Evolutionary conservation across 2,888 invertebrate genomes (phyloP).

Genomic region (Megalurothrips usitatus): DNA sequence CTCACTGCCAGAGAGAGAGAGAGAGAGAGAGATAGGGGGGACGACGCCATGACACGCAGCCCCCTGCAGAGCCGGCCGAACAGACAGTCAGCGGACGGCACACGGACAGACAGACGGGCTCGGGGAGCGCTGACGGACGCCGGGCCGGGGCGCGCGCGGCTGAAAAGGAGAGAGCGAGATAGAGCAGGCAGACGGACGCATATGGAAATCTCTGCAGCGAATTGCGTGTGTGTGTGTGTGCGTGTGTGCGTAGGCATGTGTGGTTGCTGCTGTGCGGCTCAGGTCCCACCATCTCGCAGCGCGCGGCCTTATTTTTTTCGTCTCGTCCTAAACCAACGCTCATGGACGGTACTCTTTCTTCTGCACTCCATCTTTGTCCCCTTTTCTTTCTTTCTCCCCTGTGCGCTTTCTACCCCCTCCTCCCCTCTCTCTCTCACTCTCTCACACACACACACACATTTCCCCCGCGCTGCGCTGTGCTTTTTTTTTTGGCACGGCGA

Average conservation of each 20-base stretch:
- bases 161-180: not conserved
- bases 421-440: not conserved
- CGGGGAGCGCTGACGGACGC: too few relatives aligned
- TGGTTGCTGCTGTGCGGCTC: not conserved
- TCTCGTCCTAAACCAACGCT: too few relatives aligned
- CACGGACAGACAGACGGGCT: too few relatives aligned
- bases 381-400: not conserved
- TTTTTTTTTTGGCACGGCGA: not conserved
- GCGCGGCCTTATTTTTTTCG: too few relatives aligned
- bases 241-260: not conserved
- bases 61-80: not conserved
- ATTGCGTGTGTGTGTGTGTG: not conserved
- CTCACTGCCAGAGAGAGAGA: too few relatives aligned
- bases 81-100: not conserved
- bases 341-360: too few relatives aligned
- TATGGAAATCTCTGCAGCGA: conserved; percentile 9
- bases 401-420: not conserved
- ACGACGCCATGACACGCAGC: not conserved
- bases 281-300: not conserved
- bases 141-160: too few relatives aligned
- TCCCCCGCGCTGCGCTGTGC: not conserved
- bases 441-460: too few relatives aligned
- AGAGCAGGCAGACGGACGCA: not conserved
- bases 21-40: too few relatives aligned
- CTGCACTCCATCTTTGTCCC: not conserved